These are phyloP conservation scores for Egretta garzetta DNA, from an alignment of 2,113 vertebrate genomes.

Conservation along the genomic window DNA sequence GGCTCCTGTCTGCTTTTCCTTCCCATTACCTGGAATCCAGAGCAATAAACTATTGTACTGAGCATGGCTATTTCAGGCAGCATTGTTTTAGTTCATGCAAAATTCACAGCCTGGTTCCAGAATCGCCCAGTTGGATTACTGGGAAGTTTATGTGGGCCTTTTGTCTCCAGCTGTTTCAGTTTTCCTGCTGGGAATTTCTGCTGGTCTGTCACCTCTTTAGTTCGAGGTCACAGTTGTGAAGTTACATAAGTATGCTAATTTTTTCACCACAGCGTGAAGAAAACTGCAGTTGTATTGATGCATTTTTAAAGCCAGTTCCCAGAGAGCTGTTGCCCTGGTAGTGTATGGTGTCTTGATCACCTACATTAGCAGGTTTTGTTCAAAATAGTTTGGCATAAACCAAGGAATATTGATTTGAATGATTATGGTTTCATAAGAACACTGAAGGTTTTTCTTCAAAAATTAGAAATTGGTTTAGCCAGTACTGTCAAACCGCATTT, in stretches of 20 bases:
- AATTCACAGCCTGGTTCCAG: conserved; percentile 25
- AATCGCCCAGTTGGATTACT: not conserved
- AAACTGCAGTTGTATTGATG: not conserved
- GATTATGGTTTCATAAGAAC: not conserved
- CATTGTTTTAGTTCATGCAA: conserved; percentile 38
- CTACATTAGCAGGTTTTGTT: not conserved
- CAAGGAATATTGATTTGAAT: not conserved
- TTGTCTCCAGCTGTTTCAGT: conserved; percentile 39
- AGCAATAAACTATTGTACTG: conserved; percentile 32
- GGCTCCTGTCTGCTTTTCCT: not conserved
- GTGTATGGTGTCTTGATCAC: not conserved
- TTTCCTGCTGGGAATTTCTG: conserved; percentile 38
- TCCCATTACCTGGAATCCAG: conserved; percentile 50
- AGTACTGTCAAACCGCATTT: not conserved
- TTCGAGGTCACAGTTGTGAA: not conserved
- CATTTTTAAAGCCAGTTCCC: not conserved
- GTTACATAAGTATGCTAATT: conserved; percentile 1
- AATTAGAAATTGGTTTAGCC: not conserved
- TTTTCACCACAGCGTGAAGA: not conserved
- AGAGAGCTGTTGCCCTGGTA: not conserved
- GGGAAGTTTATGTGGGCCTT: conserved; percentile 1
- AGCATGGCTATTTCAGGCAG: conserved; percentile 19
- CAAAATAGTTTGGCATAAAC: not conserved
- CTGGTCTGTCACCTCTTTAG: conserved; percentile 29
- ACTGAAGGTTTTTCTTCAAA: not conserved